Percentiles rank a stretch among this genome's conserved stretches.
Conservation (phyloP, 1,140 invertebrate genomes). For the Dryas iulia region DNA sequence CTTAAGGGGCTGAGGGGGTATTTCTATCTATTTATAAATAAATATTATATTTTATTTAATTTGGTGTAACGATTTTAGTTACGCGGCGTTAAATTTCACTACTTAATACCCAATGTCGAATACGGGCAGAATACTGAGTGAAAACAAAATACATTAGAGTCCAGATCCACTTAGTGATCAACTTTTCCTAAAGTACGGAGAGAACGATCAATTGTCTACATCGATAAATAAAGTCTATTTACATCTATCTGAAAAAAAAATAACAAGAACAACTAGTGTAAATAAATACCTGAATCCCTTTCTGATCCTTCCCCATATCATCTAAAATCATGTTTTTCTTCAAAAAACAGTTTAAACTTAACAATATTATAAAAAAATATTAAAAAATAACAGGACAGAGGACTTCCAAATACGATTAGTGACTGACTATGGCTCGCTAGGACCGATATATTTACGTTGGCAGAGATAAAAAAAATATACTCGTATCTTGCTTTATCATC, state of each 20-base stretch:
- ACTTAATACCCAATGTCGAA: no score
- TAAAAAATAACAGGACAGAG: not conserved
- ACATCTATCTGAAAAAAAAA: not conserved
- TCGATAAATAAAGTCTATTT: no score
- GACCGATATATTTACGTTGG: slow-evolving; percentile 7
- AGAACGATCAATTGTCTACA: no score
- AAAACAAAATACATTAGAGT: no score
- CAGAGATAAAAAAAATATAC: slow-evolving; percentile 13
- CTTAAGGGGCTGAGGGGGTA: no score
- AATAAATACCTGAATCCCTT: not conserved
- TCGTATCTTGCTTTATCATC: slow-evolving; percentile 23
- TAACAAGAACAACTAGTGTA: not conserved
- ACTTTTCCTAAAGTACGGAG: no score
- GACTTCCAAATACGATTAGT: not conserved
- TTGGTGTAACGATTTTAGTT: no score
- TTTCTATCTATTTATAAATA: no score
- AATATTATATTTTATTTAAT: no score
- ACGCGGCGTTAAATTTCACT: no score
- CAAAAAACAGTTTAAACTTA: not conserved
- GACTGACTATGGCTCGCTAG: not conserved
- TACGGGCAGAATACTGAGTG: no score
- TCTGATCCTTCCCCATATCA: not conserved
- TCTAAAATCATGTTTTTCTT: slow-evolving; percentile 3
- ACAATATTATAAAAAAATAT: not conserved
- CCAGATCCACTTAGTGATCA: no score